Evolutionary conservation across 2,888 invertebrate genomes (phyloP).

Genomic region (Coleophora flavipennella): DNA sequence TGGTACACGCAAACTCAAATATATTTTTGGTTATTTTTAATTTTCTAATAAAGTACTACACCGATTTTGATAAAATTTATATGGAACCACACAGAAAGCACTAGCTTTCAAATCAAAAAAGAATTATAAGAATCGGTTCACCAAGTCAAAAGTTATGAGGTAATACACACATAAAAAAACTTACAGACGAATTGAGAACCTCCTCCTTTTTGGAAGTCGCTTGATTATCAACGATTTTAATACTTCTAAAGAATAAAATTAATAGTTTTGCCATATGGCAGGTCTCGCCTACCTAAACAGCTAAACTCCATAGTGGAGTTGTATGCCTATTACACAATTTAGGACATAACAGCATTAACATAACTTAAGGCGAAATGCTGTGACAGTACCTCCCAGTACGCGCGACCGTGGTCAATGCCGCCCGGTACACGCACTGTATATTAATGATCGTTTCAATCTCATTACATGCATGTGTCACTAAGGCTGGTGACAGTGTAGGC

Average conservation of each 20-base stretch:
- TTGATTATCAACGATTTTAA: not conserved
- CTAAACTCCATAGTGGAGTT: constrained; percentile 39
- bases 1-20: no score
- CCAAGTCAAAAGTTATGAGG: no score
- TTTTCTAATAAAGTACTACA: no score
- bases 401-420: constrained; percentile 50
- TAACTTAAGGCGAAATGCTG: constrained; percentile 40
- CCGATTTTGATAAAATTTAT: no score
- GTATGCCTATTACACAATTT: constrained; percentile 38
- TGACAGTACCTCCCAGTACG: constrained; percentile 8
- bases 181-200: no score
- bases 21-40: no score
- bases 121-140: no score
- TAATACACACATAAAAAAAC: no score
- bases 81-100: no score
- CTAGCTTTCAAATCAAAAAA: no score
- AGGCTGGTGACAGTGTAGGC: no score
- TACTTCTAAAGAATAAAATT: not conserved
- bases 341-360: constrained; percentile 43
- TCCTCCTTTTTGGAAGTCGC: not conserved
- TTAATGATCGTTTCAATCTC: constrained; percentile 39
- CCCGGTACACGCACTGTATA: constrained; percentile 39
- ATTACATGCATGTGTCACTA: constrained; percentile 15
- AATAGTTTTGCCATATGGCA: not conserved
- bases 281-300: constrained; percentile 32